A percentile compares a stretch with the other conserved stretches of the same genome.
Evolutionary conservation across 2,888 invertebrate species (phyloP).

Genomic region (Deroplatys truncata): DNA sequence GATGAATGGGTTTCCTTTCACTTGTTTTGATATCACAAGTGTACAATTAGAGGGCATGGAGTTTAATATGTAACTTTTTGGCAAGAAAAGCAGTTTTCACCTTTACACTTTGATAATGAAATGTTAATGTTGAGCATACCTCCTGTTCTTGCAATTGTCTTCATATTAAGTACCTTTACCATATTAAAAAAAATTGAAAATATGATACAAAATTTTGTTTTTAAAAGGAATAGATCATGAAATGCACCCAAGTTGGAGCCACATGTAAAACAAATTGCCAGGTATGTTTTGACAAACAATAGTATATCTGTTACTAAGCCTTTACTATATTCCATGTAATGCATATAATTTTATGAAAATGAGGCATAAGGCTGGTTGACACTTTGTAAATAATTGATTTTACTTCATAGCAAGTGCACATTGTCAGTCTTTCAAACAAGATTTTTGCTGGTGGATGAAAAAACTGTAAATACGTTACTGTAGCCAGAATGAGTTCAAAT

Average conservation of each 20-base stretch:
- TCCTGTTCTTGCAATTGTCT: not conserved
- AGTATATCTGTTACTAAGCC: not conserved
- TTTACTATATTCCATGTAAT: not conserved
- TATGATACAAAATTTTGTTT: not conserved
- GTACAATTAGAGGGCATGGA: too few relatives aligned
- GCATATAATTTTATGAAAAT: not conserved
- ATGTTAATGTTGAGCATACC: not conserved
- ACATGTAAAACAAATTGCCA: not conserved
- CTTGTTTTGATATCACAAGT: too few relatives aligned
- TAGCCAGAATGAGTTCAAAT: not conserved
- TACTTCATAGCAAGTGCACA: not conserved
- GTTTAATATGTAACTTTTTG: too few relatives aligned
- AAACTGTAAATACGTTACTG: not conserved
- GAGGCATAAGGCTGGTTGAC: not conserved
- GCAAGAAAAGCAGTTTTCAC: too few relatives aligned
- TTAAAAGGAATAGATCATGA: not conserved
- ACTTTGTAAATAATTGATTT: not conserved
- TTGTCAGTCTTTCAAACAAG: not conserved
- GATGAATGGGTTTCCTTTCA: too few relatives aligned
- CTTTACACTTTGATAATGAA: not conserved
- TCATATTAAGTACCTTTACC: not conserved
- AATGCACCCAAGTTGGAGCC: not conserved
- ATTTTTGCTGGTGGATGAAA: not conserved
- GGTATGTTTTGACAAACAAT: not conserved
- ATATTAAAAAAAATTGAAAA: not conserved